A percentile compares a stretch with the other conserved stretches of the same genome.
phyloP scores from a whole-genome alignment of 2,113 vertebrate species.

The Osmerus eperlanus region DNA sequence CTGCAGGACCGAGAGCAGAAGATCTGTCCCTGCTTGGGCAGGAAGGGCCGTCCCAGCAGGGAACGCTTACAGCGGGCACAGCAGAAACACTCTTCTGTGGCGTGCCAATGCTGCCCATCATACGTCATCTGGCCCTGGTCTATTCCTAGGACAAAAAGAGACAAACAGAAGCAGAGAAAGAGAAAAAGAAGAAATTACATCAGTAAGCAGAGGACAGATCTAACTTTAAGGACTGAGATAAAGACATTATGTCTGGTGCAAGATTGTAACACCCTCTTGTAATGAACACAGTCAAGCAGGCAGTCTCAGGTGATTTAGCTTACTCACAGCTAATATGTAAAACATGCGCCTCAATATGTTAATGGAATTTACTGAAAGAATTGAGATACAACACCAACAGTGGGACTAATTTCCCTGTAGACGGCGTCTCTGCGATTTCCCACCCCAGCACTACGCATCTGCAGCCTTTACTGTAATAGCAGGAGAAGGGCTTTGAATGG shows the following conservation, averaged over 20 bases:
- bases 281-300: neutral
- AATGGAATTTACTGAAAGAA: slow-evolving; percentile 10
- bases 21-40: slow-evolving; percentile 97
- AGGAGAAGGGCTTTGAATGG: slow-evolving; percentile 36
- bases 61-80: slow-evolving; percentile 95
- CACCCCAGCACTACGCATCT: slow-evolving; percentile 17
- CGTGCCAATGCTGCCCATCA: slow-evolving; percentile 97
- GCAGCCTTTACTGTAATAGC: slow-evolving; percentile 22
- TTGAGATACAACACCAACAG: neutral
- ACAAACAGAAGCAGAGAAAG: too few species aligned
- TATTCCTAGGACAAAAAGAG: slow-evolving; percentile 75
- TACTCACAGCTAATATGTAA: slow-evolving; percentile 11
- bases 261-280: neutral
- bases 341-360: neutral
- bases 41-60: slow-evolving; percentile 91
- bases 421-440: slow-evolving; percentile 21
- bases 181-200: too few species aligned
- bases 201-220: too few species aligned
- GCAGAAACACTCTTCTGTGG: slow-evolving; percentile 95
- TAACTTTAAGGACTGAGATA: slow-evolving; percentile 4
- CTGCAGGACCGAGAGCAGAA: slow-evolving; percentile 97
- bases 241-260: neutral
- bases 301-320: neutral
- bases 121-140: slow-evolving; percentile 99
- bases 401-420: slow-evolving; percentile 1